These are phyloP conservation scores for Drosophila pseudotakahashii DNA, from an alignment of 2,888 invertebrate genomes.

Conservation along the genomic window DNA sequence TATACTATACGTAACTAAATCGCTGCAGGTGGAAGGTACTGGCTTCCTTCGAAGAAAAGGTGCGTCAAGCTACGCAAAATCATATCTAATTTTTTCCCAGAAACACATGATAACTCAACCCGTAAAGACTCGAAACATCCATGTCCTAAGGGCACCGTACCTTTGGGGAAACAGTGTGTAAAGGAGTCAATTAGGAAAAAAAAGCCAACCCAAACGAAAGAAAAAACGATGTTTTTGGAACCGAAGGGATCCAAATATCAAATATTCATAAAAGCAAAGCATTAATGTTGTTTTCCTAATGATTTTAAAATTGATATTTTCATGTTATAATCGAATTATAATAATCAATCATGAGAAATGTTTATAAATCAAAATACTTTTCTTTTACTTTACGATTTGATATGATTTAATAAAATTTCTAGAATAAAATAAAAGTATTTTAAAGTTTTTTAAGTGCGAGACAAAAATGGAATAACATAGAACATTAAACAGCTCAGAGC, in stretches of 20 bases:
- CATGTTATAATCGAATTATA: too few species aligned
- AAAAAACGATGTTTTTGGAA: not conserved
- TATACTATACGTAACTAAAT: not conserved
- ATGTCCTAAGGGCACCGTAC: not conserved
- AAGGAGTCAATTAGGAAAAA: too few species aligned
- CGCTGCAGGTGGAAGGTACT: not conserved
- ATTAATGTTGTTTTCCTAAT: not conserved
- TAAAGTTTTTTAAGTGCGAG: not conserved
- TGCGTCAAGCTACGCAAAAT: not conserved
- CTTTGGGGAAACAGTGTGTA: not conserved
- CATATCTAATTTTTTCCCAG: not conserved
- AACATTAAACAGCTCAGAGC: not conserved
- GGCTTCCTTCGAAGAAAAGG: accelerated
- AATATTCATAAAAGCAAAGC: not conserved
- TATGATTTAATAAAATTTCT: not conserved
- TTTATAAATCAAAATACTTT: too few species aligned
- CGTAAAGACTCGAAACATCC: too few species aligned
- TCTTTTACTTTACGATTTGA: too few species aligned
- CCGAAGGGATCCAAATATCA: not conserved
- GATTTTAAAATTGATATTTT: not conserved
- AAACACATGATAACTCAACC: not conserved
- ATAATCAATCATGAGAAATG: too few species aligned
- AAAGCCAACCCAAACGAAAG: too few species aligned
- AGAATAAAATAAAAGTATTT: too few species aligned
- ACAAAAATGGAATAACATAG: not conserved